Evolutionary conservation across 2,113 vertebrate species (phyloP).

Genomic region (Tachycineta bicolor): DNA sequence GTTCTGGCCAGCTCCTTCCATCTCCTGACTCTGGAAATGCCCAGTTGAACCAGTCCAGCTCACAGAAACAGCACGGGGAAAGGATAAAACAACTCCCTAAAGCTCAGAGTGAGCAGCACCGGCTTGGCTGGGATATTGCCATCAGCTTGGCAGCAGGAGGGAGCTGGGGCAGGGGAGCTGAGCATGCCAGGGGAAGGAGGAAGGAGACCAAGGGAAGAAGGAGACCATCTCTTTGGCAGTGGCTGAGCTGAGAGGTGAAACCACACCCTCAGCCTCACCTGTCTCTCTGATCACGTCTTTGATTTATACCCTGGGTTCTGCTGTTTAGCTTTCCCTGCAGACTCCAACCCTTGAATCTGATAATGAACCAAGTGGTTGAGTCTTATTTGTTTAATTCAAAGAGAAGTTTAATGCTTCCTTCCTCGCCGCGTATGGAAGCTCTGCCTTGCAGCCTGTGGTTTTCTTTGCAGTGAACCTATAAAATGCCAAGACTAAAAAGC

Average conservation of each 20-base stretch:
- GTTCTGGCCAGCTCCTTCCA: neutral
- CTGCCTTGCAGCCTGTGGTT: neutral
- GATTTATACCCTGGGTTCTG: neutral
- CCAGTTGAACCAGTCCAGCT: neutral
- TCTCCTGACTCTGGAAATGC: neutral
- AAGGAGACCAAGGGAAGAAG: neutral
- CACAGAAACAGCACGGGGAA: rapidly evolving
- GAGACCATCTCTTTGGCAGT: neutral
- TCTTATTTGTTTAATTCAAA: constrained; percentile 20
- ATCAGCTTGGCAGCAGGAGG: neutral
- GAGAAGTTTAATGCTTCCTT: neutral
- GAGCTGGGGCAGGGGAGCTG: neutral
- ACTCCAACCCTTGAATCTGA: neutral
- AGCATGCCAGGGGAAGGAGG: neutral
- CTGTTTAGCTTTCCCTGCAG: neutral
- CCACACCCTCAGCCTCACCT: neutral
- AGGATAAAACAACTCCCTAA: neutral
- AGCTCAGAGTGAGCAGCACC: neutral
- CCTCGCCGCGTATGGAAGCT: neutral
- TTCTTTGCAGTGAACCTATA: neutral
- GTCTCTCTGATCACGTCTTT: neutral
- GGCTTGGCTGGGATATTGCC: neutral
- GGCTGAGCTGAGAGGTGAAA: neutral
- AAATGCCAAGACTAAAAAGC: neutral
- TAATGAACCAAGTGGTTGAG: neutral